These are phyloP conservation scores for Paradoxurus hermaphroditus DNA, from an alignment of 2,113 vertebrate species.

Conservation along the genomic window DNA sequence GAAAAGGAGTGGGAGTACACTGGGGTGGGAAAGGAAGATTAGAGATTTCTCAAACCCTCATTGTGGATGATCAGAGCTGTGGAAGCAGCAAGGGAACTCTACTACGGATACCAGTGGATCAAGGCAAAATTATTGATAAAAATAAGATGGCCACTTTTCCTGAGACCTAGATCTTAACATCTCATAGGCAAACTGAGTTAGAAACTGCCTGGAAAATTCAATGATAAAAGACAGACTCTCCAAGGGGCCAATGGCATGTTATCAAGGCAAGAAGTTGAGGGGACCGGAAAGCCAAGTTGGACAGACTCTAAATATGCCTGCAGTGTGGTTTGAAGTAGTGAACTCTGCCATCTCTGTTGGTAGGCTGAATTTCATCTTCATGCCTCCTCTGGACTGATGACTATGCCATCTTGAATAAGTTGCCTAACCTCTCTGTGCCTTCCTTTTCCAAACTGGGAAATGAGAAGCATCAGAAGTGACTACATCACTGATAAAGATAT, in stretches of 20 bases:
- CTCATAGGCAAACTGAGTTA: not conserved
- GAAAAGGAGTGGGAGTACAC: not conserved
- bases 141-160: not conserved
- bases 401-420: not conserved
- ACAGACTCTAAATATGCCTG: not conserved
- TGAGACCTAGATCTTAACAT: not conserved
- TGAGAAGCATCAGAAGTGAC: not conserved
- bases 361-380: not conserved
- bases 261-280: not conserved
- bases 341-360: not conserved
- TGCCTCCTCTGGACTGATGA: not conserved
- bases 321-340: not conserved
- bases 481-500: not conserved
- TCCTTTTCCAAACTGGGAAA: not conserved
- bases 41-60: not conserved
- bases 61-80: not conserved
- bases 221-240: not conserved
- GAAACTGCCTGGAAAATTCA: not conserved
- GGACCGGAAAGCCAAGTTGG: not conserved
- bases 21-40: not conserved
- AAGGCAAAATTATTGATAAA: not conserved
- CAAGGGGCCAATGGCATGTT: not conserved
- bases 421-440: not conserved
- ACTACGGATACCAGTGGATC: not conserved
- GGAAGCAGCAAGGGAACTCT: not conserved